Evolutionary conservation across 2,888 invertebrate genomes (phyloP).

Genomic region (Cephus spinipes): DNA sequence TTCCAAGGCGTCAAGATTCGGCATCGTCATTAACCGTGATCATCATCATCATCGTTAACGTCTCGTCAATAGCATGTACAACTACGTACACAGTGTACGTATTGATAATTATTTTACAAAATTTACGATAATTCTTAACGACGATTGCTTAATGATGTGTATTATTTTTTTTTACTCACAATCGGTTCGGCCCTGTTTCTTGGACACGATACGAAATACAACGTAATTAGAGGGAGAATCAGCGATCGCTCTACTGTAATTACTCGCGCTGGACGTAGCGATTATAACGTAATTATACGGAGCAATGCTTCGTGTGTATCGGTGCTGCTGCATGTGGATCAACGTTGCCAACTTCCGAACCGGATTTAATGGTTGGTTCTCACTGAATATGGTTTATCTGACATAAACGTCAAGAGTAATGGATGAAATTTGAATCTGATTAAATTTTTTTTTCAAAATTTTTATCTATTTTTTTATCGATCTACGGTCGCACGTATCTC

Average conservation of each 20-base stretch:
- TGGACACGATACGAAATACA: constrained; percentile 12
- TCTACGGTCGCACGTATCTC: neutral
- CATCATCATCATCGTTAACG: neutral
- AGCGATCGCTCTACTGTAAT: constrained; percentile 38
- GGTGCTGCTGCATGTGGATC: neutral
- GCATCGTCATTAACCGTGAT: neutral
- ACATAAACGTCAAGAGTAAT: neutral
- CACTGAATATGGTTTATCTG: neutral
- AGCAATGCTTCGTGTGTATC: constrained; percentile 27
- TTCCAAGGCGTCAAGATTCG: neutral
- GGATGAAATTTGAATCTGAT: neutral
- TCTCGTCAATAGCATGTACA: neutral
- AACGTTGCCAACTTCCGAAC: constrained; percentile 1
- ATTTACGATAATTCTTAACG: neutral
- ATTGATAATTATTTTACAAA: neutral
- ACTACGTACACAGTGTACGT: neutral
- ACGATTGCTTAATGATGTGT: neutral
- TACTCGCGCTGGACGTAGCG: constrained; percentile 47
- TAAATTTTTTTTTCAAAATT: neutral
- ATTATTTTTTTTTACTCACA: neutral
- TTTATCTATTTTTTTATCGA: neutral
- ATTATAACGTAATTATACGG: constrained; percentile 54
- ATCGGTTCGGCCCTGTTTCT: neutral
- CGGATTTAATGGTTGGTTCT: neutral
- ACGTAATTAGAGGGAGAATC: constrained; percentile 30